Base-by-base conservation (phyloP, 2,888 invertebrate genomes). In the Dicyrtomina minuta region DNA sequence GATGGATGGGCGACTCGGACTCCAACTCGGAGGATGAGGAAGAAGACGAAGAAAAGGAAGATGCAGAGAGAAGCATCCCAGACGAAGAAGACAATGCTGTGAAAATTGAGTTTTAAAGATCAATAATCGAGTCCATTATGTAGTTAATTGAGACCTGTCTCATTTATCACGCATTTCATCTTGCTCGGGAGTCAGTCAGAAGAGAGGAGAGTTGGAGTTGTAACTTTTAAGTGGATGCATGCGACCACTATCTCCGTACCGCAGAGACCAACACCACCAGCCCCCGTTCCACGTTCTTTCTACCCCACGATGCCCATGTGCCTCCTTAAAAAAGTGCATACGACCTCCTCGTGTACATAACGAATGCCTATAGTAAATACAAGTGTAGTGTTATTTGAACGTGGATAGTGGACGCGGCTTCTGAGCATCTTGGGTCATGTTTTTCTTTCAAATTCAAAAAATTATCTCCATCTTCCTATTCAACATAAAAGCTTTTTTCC, bases 111-210 rank as follows among this genome's bases (percentile, higher is more conserved):
- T 64, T 65, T 61, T 39, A 59, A 70, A 74, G 75, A 77, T 77
- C 77, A 73, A 75, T 76, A 76, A 76, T 77, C 75, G 73, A 74
- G 72, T 75, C 77, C 77, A 77, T 77, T 77, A 77, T 77, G 74
- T 68, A 68, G 71, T 73, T 77, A 77, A 77, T 77, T 77, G 77
- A 77, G 73, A 70, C 72, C 74, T 77, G 77, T 77, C 77, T 71
- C 62, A 73, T 73, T 75, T 77, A 77, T 77, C 77, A 72, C 70
- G 68, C 64, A 62, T 71, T 73, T 70, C 76, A 76, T 76, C 76
- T 76, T 59, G 66, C 62, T 53, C 62, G 46, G 51, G 46, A 46
- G 61, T 27, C 49, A 62, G 55, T 39, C 61, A 44, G 27, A 27
- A n/a, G 43, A 43, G 15, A 27, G 33, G 4, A n/a, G n/a, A n/a